Base-by-base conservation (phyloP, 2,113 vertebrate genomes). In the Papio anubis region DNA sequence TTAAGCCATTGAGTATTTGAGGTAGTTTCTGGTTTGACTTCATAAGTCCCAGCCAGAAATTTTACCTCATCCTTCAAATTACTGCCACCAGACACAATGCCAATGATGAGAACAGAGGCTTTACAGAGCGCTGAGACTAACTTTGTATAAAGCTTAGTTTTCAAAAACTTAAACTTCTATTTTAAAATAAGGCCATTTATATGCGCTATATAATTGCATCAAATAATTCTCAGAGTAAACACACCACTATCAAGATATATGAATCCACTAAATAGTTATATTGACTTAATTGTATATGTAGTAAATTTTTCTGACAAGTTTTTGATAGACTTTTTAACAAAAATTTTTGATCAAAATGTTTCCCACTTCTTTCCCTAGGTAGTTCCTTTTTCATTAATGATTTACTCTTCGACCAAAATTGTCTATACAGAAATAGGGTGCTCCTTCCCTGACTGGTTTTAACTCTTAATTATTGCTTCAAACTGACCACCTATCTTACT, bases 11-110 rank as follows among this genome's bases (percentile, higher is more conserved):
- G 11, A 68, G 10, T 70, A 70, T 57, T 70, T 73, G 80, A 96
- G 61, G 40, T 40, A 68, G 88, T 94, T 96, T 40, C 13, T 82
- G 18, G 23, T 90, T 95, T 88, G 75, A 85, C 50, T 96, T 96
- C 68, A 48, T 35, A 88, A 82, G 64, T 48, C 10, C 93, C 52
- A 96, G 89, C 66, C 95, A 91, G 90, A 79, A 97, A 96, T 89
- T 91, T 91, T 82, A 91, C 93, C 38, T 97, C 94, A 86, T 89
- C 45, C 59, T 95, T 92, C 78, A 94, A 86, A 88, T 73, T 20
- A 88, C 43, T 81, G 59, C 89, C 82, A 93, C 85, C 7, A 57
- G 70, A 86, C 1, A 70, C n/a, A 92, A 55, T 70, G 68, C 80
- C 97, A 97, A 4, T 35, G 40, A 93, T n/a, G 88, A 84, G 64